Evolutionary conservation across 2,113 vertebrate genomes (phyloP).

Genomic region (Rhizomys pruinosus): DNA sequence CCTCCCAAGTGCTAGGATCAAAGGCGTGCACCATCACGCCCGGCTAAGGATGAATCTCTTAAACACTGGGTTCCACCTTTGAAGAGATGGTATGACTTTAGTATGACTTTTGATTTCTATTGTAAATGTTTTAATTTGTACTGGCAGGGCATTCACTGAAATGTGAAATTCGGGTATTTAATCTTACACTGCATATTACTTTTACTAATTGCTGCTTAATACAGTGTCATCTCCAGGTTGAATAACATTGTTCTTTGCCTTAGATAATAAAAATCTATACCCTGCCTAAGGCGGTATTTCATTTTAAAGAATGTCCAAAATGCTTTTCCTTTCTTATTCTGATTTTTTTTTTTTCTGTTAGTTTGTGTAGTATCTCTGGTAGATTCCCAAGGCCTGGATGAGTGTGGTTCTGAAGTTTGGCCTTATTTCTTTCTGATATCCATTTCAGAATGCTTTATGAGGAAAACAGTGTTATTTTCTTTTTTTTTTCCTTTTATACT

Average conservation of each 20-base stretch:
- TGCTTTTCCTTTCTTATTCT: slow-evolving; percentile 31
- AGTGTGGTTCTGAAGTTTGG: background rate
- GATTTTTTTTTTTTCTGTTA: slow-evolving; percentile 33
- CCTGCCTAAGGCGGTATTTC: slow-evolving; percentile 30
- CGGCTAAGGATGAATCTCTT: background rate
- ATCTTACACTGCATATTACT: slow-evolving; percentile 14
- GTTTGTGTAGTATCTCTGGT: background rate
- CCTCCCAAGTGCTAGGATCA: too few species aligned
- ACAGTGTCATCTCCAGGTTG: background rate
- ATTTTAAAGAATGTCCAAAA: slow-evolving; percentile 26
- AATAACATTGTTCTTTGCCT: slow-evolving; percentile 20
- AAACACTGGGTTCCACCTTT: background rate
- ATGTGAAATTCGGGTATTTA: slow-evolving; percentile 39
- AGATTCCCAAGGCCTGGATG: background rate
- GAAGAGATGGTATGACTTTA: background rate
- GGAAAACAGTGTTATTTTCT: background rate
- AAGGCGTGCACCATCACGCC: too few species aligned
- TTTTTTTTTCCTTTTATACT: slow-evolving; percentile 27
- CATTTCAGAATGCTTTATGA: background rate
- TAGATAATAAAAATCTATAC: slow-evolving; percentile 33
- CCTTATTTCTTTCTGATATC: slow-evolving; percentile 36
- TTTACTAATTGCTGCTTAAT: slow-evolving; percentile 57
- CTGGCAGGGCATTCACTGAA: background rate
- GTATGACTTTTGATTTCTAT: background rate
- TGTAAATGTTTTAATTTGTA: slow-evolving; percentile 45